Evolutionary conservation across 2,797 vertebrate species (phyloP).

Genomic region (Anguilla obscura): DNA sequence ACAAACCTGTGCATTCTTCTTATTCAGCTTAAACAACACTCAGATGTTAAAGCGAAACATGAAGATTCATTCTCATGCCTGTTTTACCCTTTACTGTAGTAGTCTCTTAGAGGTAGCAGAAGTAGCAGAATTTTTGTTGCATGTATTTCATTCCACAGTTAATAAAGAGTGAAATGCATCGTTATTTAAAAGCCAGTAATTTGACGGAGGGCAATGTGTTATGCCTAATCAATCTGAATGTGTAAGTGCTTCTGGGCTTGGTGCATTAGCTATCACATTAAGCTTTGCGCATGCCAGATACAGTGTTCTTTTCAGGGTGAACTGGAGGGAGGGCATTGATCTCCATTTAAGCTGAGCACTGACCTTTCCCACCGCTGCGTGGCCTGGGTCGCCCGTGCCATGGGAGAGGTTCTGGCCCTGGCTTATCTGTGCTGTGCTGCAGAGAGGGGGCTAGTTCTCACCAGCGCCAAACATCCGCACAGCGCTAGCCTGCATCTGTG

Average conservation of each 20-base stretch:
- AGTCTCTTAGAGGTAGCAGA: neutral
- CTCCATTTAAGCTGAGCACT: neutral
- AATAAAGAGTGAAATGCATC: neutral
- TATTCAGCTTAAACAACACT: slow-evolving; percentile 2
- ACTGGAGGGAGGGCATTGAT: neutral
- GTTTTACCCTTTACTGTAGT: neutral
- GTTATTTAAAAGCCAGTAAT: slow-evolving; percentile 1
- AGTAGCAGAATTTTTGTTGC: neutral
- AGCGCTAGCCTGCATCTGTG: neutral
- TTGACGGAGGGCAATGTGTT: neutral
- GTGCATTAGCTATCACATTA: neutral
- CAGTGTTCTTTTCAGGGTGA: neutral
- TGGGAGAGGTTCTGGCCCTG: neutral
- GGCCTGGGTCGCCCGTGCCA: neutral
- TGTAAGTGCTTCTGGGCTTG: neutral
- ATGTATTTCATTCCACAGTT: neutral
- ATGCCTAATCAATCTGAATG: neutral
- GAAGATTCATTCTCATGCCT: neutral
- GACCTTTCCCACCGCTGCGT: neutral
- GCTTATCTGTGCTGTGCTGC: neutral
- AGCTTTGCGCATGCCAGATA: neutral
- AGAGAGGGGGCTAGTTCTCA: neutral
- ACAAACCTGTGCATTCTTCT: neutral
- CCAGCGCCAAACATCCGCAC: neutral
- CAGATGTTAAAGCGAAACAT: neutral